Conservation (phyloP, 2,888 invertebrate genomes). For the Geotrupes spiniger region DNA sequence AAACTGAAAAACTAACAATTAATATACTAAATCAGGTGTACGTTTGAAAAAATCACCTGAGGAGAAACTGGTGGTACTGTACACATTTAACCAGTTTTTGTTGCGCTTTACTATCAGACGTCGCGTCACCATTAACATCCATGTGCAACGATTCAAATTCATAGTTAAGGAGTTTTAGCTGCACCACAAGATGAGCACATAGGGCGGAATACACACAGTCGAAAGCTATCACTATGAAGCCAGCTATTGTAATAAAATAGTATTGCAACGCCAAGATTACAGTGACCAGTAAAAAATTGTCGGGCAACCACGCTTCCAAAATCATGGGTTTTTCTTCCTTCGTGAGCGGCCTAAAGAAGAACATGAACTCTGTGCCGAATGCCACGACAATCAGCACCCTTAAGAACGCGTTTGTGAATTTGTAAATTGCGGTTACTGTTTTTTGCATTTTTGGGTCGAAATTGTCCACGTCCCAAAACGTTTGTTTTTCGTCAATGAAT, state of each 20-base stretch:
- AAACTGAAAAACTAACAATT: constrained; percentile 1
- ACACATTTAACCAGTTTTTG: constrained; percentile 8
- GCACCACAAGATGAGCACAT: constrained; percentile 8
- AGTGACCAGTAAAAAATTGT: not conserved
- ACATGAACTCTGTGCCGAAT: constrained; percentile 1
- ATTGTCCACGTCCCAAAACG: constrained; percentile 4
- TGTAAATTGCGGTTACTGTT: constrained; percentile 3
- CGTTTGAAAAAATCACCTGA: constrained; percentile 13
- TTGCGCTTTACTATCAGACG: constrained; percentile 1
- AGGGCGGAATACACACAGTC: constrained; percentile 11
- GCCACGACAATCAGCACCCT: not conserved
- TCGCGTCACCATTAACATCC: not conserved
- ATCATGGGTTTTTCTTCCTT: not conserved
- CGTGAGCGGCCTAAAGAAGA: constrained; percentile 7
- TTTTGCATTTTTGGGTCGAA: not conserved
- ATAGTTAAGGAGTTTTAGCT: constrained; percentile 8
- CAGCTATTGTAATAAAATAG: constrained; percentile 1
- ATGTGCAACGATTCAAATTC: constrained; percentile 4
- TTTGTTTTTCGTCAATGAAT: not conserved
- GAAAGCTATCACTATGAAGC: constrained; percentile 2
- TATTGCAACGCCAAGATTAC: constrained; percentile 5
- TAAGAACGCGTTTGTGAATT: constrained; percentile 2
- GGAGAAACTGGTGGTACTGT: constrained; percentile 16
- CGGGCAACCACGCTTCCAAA: constrained; percentile 10
- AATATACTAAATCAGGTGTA: not conserved